Percentiles rank a stretch among this genome's conserved stretches.
Conservation (phyloP, 2,113 vertebrate species). For the Rhipidura dahli region DNA sequence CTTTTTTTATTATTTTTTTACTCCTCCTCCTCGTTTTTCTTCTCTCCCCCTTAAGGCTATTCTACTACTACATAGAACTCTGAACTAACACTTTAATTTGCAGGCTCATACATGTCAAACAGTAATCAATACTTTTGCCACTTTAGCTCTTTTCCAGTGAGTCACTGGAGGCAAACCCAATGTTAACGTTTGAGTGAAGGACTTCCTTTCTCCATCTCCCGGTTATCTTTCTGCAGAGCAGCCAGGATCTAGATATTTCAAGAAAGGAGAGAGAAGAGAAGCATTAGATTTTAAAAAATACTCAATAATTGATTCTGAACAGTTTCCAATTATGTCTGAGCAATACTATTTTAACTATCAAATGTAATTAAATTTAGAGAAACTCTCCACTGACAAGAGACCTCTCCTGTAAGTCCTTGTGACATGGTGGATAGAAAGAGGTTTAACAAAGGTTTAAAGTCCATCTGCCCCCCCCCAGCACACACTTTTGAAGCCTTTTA, state of each 20-base stretch:
- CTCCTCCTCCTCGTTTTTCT: not conserved
- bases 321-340: not conserved
- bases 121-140: not conserved
- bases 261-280: not conserved
- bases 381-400: not conserved
- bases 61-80: constrained; percentile 16
- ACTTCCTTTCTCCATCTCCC: constrained; percentile 83
- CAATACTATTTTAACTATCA: not conserved
- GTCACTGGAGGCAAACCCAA: not conserved
- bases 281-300: not conserved
- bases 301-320: not conserved
- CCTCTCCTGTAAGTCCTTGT: not conserved
- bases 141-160: not conserved
- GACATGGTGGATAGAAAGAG: not conserved
- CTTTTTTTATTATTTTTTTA: not conserved
- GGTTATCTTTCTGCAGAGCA: constrained; percentile 85
- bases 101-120: not conserved
- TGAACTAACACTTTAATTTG: constrained; percentile 13
- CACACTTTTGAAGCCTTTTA: not conserved
- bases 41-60: constrained; percentile 63
- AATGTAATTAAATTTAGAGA: not conserved
- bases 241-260: constrained; percentile 78
- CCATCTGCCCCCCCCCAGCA: not conserved
- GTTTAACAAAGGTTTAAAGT: not conserved
- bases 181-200: constrained; percentile 83